phyloP scores from a whole-genome alignment of 2,113 vertebrate genomes.

The Aldabrachelys gigantea region DNA sequence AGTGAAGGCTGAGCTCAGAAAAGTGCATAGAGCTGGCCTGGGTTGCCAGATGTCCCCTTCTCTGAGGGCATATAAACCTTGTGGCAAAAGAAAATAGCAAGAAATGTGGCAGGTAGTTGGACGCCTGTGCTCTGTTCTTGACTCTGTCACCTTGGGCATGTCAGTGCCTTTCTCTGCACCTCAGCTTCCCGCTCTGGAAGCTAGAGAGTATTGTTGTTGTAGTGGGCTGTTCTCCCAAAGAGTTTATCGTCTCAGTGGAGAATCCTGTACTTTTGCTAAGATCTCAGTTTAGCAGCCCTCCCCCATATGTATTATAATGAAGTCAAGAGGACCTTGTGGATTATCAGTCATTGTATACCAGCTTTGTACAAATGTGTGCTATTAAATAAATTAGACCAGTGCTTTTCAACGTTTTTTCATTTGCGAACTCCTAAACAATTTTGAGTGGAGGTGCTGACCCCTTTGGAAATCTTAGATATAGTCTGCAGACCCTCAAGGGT shows the following conservation, averaged over 20 bases:
- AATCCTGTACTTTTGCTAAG: neutral
- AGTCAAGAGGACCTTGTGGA: neutral
- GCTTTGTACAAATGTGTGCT: neutral
- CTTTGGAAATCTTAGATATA: too few relatives aligned
- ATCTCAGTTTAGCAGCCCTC: neutral
- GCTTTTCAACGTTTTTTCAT: too few relatives aligned
- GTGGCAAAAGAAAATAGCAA: neutral
- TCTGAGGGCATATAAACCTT: fast-evolving
- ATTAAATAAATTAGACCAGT: neutral
- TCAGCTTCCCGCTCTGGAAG: too few relatives aligned
- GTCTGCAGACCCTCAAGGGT: too few relatives aligned
- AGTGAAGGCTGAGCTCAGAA: too few relatives aligned
- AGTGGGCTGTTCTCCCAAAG: neutral
- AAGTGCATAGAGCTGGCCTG: neutral
- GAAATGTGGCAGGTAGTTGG: neutral
- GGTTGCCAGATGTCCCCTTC: neutral
- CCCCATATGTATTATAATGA: neutral
- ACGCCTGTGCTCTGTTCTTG: too few relatives aligned
- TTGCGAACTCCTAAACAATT: too few relatives aligned
- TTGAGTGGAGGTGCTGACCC: too few relatives aligned
- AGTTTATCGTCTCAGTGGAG: neutral
- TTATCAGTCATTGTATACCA: neutral
- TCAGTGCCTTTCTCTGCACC: too few relatives aligned
- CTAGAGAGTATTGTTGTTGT: too few relatives aligned
- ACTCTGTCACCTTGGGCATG: neutral